Evolutionary conservation across 2,797 vertebrate species (phyloP).

Genomic region (Sylvilagus floridanus): DNA sequence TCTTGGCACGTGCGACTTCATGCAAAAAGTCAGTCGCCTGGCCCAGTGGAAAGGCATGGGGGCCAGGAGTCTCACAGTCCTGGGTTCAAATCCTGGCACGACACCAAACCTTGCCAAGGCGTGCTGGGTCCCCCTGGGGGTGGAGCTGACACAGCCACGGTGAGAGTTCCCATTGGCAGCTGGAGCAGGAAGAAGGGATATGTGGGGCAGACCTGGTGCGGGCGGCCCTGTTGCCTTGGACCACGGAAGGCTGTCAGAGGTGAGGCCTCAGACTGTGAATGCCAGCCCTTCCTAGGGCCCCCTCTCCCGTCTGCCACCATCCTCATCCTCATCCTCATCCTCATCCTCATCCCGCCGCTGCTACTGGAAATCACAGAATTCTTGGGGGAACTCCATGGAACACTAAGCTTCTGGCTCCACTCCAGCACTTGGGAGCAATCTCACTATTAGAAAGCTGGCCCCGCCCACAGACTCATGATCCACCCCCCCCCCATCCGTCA

Average conservation of each 20-base stretch:
- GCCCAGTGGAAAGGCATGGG: neutral
- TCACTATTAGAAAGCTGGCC: conserved; percentile 36
- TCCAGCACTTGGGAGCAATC: neutral
- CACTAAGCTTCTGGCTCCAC: neutral
- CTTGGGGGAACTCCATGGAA: conserved; percentile 4
- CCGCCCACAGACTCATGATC: neutral
- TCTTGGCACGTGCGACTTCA: conserved; percentile 5
- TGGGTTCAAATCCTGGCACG: neutral
- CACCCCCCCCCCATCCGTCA: too few species aligned
- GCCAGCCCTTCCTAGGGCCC: neutral
- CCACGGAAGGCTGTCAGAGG: neutral
- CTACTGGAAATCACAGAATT: conserved; percentile 8
- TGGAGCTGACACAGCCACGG: too few species aligned
- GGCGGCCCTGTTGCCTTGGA: neutral
- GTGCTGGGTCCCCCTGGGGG: too few species aligned
- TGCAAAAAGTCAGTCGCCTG: neutral
- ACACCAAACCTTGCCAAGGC: neutral
- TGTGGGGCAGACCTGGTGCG: neutral
- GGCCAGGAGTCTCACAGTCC: neutral
- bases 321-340: neutral
- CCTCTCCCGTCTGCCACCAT: neutral
- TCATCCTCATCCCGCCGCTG: neutral
- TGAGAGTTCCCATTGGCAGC: neutral
- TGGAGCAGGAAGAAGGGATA: neutral
- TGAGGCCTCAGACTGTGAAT: neutral